Evolutionary conservation across 2,113 vertebrate genomes (phyloP), one percentile per base, ranked within the genome.

Genomic region (Ammodytes dubius): DNA sequence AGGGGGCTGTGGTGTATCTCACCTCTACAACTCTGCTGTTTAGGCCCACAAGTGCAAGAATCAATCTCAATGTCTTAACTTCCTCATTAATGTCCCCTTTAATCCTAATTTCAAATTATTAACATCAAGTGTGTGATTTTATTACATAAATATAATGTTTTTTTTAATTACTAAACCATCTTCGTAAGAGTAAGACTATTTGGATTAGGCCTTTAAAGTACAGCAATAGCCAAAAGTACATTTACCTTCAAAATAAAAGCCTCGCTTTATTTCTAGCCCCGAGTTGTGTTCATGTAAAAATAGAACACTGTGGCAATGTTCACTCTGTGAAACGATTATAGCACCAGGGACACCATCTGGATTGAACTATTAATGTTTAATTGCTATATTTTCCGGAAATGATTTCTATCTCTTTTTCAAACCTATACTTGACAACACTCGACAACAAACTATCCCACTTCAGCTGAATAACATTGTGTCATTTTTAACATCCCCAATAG

Each of bases 171-270:
- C 19, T 58, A 15, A 43, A 65, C 3, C 1, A 50, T 14, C 19
- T 52, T 14, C 39, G 19, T 46, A 19, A 66, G 7, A 15, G 12
- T 10, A 1, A 15, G 11, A 40, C 14, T 59, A 37, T 45, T 50
- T 42, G 74, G 3, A 59, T 17, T 42, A 35, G 27, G 27, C 27
- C 27, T 12, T 13, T 40, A n/a, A 10, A 43, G 0, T 53, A 10
- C 19, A 53, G 19, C 3, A 63, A 35, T 61, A 4, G 37, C 9
- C 46, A 19, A 59, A 4, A 45, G 1, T n/a, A 39, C 35, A 19
- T 35, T 1, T 12, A 19, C 40, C 58, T 86, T 84, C 67, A 77
- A 79, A 84, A 60, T 82, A 76, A 83, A 83, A 82, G 76, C 2
- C 27, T 70, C 1, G 7, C 4, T 40, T 40, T 65, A 40, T 60